Base-by-base conservation (phyloP, 2,113 vertebrate species). In the Malurus cyaneus region DNA sequence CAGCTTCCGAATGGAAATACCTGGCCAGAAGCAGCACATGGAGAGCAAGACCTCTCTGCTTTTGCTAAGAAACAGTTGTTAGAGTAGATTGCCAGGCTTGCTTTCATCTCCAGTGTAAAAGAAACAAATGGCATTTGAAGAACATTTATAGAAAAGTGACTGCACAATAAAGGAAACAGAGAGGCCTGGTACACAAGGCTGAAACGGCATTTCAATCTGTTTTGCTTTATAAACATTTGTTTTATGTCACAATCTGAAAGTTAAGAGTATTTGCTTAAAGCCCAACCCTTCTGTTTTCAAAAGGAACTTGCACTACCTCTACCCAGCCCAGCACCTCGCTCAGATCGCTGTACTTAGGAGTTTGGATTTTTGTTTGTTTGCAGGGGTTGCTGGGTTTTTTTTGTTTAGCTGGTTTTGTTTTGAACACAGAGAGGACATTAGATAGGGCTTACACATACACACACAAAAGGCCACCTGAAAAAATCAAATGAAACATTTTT, bases 301-400 rank as follows among this genome's bases (percentile, higher is more conserved):
- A 71, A 92, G 31, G 36, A 79, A 79, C 36, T 62, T 4, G 1
- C 12, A 64, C 29, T 41, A n/a, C 61, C 14, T 56, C 47, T 54
- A n/a, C 12, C 34, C 36, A 72, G 31, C 2, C 18, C 19, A 64
- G 28, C 41, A 65, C 18, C 28, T 56, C 61, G n/a, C 34, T 72
- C 50, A 50, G 50, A 62, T 1, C 4, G 1, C 21, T 66, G 2
- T 8, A 54, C 1, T 3, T 4, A 7, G 17, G 32, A 92, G 24
- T 14, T 71, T 1, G 2, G 4, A 2, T 5, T 31, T 12, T 59
- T 0, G 9, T 47, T 36, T 21, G 5, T 17, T 61, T 74, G 36
- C 36, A 76, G 9, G 11, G 67, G 8, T 5, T 34, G 9, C 9
- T 34, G 31, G 29, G 9, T 39, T 39, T 39, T 39, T 11, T 39